Percentiles rank a stretch among this genome's conserved stretches.
Conservation (phyloP, 2,113 vertebrate species). For the Triplophysa rosa region DNA sequence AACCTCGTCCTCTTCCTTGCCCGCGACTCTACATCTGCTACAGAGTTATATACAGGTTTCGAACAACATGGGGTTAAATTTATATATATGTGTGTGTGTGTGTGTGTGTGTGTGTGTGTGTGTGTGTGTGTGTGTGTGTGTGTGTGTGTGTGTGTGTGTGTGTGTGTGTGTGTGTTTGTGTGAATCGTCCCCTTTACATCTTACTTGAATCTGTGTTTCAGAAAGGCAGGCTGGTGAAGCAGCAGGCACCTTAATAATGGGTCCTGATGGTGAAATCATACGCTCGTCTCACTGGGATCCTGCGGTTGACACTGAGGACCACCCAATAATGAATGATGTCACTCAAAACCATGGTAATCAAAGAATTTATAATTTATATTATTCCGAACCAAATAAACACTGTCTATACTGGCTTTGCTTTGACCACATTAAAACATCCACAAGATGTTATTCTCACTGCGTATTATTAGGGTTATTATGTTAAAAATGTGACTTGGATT, state of each 20-base stretch:
- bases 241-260: conserved; percentile 64
- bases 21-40: too few relatives aligned
- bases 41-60: too few relatives aligned
- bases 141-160: too few relatives aligned
- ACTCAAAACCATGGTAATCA: conserved; percentile 57
- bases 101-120: too few relatives aligned
- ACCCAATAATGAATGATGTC: conserved; percentile 42
- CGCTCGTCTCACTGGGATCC: conserved; percentile 63
- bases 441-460: conserved; percentile 13
- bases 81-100: too few relatives aligned
- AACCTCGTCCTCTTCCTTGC: too few relatives aligned
- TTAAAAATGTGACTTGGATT: conserved; percentile 17
- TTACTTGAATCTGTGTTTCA: conserved; percentile 48
- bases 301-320: conserved; percentile 37
- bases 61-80: too few relatives aligned
- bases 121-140: too few relatives aligned
- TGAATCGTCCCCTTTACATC: neutral
- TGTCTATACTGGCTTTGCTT: neutral
- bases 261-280: conserved; percentile 71
- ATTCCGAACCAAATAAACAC: conserved; percentile 24
- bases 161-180: too few relatives aligned
- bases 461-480: conserved; percentile 20
- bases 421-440: neutral
- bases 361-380: conserved; percentile 29
- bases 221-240: conserved; percentile 64